These are phyloP conservation scores for Colletes latitarsis DNA, from an alignment of 1,140 invertebrate species.

Conservation along the genomic window DNA sequence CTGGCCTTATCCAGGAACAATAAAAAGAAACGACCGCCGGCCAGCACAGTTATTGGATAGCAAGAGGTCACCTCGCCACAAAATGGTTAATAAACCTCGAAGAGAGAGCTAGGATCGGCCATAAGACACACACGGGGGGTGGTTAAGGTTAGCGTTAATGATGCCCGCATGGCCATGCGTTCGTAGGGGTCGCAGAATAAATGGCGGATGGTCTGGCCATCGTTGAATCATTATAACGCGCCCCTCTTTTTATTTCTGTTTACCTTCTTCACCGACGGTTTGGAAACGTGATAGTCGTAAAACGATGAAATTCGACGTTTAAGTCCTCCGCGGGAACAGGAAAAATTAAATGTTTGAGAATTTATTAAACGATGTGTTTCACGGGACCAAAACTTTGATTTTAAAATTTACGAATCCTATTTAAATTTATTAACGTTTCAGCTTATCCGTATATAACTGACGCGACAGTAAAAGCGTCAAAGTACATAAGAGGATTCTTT, in stretches of 20 bases:
- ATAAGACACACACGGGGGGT: conserved; percentile 68
- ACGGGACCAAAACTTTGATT: too few relatives aligned
- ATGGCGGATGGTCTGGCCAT: conserved; percentile 54
- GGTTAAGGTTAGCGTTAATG: conserved; percentile 77
- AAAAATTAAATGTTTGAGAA: too few relatives aligned
- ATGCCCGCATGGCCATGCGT: conserved; percentile 71
- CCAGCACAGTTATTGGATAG: conserved; percentile 60
- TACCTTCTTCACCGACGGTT: not conserved
- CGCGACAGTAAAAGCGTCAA: too few relatives aligned
- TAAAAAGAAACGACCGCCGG: conserved; percentile 65
- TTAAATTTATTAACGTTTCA: too few relatives aligned
- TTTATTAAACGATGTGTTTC: too few relatives aligned
- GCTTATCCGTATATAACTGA: too few relatives aligned
- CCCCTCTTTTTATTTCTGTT: conserved; percentile 19
- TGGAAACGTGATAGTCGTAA: not conserved
- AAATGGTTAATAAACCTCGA: conserved; percentile 75
- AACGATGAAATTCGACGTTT: not conserved
- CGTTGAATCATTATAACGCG: conserved; percentile 33
- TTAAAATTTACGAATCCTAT: too few relatives aligned
- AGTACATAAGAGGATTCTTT: too few relatives aligned
- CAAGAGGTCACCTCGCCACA: conserved; percentile 64
- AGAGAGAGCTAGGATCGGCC: conserved; percentile 61
- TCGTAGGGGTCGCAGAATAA: conserved; percentile 65
- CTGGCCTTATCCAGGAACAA: conserved; percentile 58
- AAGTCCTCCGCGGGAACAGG: not conserved